phyloP scores from a whole-genome alignment of 1,140 invertebrate genomes.

The Pseudomyrmex gracilis region DNA sequence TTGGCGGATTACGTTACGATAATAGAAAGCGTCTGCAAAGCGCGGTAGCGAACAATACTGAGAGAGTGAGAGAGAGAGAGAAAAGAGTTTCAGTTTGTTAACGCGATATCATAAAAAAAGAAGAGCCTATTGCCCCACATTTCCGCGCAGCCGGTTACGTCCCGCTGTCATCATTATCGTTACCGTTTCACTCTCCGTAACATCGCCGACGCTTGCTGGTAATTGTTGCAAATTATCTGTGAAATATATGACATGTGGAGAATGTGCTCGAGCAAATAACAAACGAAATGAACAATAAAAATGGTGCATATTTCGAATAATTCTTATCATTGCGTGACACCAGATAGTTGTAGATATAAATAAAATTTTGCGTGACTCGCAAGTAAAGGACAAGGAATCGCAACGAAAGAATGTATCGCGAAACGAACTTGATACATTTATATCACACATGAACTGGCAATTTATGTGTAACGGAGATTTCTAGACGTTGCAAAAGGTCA shows the following conservation, averaged over 20 bases:
- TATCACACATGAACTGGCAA: not conserved
- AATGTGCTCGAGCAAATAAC: not conserved
- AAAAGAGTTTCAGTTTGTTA: slow-evolving; percentile 17
- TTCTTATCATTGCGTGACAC: not conserved
- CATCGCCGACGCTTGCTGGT: not conserved
- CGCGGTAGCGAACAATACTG: slow-evolving; percentile 14
- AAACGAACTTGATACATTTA: too few species aligned
- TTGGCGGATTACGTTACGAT: slow-evolving; percentile 16
- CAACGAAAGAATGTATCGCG: not conserved
- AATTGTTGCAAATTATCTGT: not conserved
- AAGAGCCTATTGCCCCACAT: slow-evolving; percentile 30
- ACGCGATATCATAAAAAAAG: slow-evolving; percentile 26
- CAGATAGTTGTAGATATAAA: not conserved
- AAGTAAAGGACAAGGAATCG: not conserved
- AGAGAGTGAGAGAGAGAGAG: not conserved
- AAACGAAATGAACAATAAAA: too few species aligned
- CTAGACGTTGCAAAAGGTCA: slow-evolving; percentile 10
- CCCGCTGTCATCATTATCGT: not conserved
- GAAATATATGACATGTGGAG: not conserved
- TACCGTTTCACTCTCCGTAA: slow-evolving; percentile 8
- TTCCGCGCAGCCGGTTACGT: not conserved
- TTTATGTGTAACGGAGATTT: slow-evolving; percentile 24
- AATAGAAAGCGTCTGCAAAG: slow-evolving; percentile 40
- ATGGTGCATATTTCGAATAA: not conserved
- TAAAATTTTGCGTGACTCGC: not conserved